Base-by-base conservation (phyloP, 2,797 vertebrate species). In the Parauchenoglanis punctatus region DNA sequence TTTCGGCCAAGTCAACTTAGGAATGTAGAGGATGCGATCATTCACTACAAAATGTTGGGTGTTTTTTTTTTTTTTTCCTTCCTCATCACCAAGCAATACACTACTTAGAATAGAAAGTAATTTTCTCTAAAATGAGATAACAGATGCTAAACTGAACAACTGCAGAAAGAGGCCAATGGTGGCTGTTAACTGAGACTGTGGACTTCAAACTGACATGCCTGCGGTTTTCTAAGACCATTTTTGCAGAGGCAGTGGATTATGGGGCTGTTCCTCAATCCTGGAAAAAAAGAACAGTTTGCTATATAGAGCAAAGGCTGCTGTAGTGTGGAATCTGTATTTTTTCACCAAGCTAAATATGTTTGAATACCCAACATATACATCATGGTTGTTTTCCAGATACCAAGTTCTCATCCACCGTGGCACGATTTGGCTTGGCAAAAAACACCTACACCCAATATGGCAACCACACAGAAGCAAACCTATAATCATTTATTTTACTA, bases 241-340 rank as follows among this genome's bases (percentile, higher is more conserved):
- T 84, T 85, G 70, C 77, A 87, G 72, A 90, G 89, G 75, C 40
- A 72, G 78, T 72, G 85, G 87, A 91, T 90, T 89, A 90, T 85
- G 86, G 87, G 89, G 83, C 86, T 87, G 78, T 87, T 91, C 86
- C 85, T 89, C 83, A 81, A 56, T 88, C 89, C 73, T 87, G 78
- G 67, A 67, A 73, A 77, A 76, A 85, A 44, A 23, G 4, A 82
- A 20, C 1, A 17, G 7, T 28, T 67, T 89, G 68, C 87, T 52
- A 83, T 84, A 44, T 75, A 35, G 72, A 85, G 84, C 59, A 84
- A 86, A 63, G 63, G 58, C 15, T 61, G 82, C 56, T 40, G 49
- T 61, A 25, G 58, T 58, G 72, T 56, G 31, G 70, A 68, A 88
- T 44, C 76, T 31, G 7, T 0, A 4, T 35, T 35, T 78, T 83